These are phyloP conservation scores for Cosmorhoe ocellata DNA, from an alignment of 2,888 invertebrate species.

Conservation along the genomic window DNA sequence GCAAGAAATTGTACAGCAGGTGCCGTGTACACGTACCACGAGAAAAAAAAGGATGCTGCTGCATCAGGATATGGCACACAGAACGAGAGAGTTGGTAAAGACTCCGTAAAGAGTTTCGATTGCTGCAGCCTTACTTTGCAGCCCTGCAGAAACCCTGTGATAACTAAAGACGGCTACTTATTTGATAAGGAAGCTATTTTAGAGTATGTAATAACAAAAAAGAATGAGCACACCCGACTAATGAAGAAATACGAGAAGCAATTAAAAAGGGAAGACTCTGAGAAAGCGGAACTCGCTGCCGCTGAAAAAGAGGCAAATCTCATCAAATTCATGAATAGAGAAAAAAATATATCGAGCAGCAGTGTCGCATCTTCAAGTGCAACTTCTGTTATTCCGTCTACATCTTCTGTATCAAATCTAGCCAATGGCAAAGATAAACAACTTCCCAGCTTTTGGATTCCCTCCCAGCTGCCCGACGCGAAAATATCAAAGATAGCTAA, in stretches of 20 bases:
- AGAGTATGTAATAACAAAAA: slow-evolving; percentile 96
- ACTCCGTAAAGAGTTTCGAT: slow-evolving; percentile 96
- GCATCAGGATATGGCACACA: slow-evolving; percentile 97
- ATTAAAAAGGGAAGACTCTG: slow-evolving; percentile 88
- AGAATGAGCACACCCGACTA: slow-evolving; percentile 93
- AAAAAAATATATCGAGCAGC: slow-evolving; percentile 87
- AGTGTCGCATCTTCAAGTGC: slow-evolving; percentile 33
- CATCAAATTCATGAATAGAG: slow-evolving; percentile 90
- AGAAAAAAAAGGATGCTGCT: slow-evolving; percentile 97
- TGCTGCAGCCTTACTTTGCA: slow-evolving; percentile 98
- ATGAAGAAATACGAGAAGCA: slow-evolving; percentile 96
- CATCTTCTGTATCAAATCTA: slow-evolving; percentile 89
- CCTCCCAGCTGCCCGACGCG: slow-evolving; percentile 94
- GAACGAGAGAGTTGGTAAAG: slow-evolving; percentile 94
- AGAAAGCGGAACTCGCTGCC: slow-evolving; percentile 86
- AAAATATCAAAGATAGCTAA: slow-evolving; percentile 82
- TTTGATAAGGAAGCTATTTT: slow-evolving; percentile 99
- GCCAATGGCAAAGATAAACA: slow-evolving; percentile 88
- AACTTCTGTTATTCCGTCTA: slow-evolving; percentile 27
- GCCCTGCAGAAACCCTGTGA: slow-evolving; percentile 96
- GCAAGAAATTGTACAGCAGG: slow-evolving; percentile 99
- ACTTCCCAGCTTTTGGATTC: slow-evolving; percentile 98
- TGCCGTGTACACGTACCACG: slow-evolving; percentile 98
- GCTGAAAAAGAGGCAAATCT: slow-evolving; percentile 89
- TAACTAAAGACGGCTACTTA: slow-evolving; percentile 92